Percentiles rank a stretch among this genome's conserved stretches.
Conservation (phyloP, 2,113 vertebrate genomes). For the Burhinus bistriatus region DNA sequence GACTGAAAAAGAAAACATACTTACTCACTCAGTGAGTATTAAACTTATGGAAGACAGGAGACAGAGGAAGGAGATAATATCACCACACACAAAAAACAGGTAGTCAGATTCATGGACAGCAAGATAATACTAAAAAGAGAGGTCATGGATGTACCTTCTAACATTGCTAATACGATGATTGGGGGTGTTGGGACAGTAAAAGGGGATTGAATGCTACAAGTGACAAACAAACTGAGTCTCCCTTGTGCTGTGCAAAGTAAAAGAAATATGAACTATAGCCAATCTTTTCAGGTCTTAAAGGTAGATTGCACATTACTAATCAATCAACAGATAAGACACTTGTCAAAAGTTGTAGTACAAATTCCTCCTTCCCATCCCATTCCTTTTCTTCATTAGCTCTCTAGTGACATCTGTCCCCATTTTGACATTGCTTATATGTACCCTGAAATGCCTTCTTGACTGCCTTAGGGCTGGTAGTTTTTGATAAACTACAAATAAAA, state of each 20-base stretch:
- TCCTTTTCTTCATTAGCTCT: neutral
- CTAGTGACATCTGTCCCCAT: neutral
- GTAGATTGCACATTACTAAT: neutral
- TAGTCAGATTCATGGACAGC: neutral
- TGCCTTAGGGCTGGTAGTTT: neutral
- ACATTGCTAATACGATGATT: neutral
- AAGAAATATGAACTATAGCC: neutral
- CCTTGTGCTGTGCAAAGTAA: neutral
- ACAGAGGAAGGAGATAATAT: neutral
- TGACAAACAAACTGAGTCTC: neutral
- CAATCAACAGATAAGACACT: neutral
- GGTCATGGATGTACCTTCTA: neutral
- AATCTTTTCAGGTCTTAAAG: neutral
- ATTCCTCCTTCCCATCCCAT: neutral
- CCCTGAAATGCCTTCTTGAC: neutral
- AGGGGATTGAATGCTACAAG: neutral
- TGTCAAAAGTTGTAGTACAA: neutral
- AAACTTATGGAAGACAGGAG: neutral
- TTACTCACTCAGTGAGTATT: neutral
- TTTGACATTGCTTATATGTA: neutral
- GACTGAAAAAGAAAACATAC: neutral
- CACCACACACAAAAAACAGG: neutral
- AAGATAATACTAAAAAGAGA: neutral
- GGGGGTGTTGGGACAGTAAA: rapidly evolving
- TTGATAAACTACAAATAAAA: neutral